Evolutionary conservation across 1,140 invertebrate genomes (phyloP), one percentile per base, ranked within the genome.

Genomic region (Neodiprion virginianus): DNA sequence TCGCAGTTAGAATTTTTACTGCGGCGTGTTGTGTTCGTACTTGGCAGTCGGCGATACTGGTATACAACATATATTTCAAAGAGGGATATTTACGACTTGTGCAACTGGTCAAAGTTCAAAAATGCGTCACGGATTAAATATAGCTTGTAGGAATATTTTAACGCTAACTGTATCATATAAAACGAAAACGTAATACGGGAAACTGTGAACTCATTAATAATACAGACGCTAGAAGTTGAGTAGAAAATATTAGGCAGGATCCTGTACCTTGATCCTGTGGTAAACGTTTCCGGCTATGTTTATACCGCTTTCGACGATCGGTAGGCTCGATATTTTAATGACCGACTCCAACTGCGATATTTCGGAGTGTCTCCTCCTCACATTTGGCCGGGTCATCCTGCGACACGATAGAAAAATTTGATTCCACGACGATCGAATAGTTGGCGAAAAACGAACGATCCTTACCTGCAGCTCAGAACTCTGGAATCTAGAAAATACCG

Each of bases 241-340:
- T 53, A 67, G 49, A 28, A 72, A 71, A 12, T 4, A 69, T 48
- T 75, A 69, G 14, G 23, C 40, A 49, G 48, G 7, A 75, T 48
- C 67, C 12, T 53, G 79, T 86, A 94, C 93, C 88, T 93, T 94
- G 48, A 95, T 91, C 83, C 84, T 93, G 21, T 86, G 87, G 79
- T 95, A 95, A 61, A 95, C 87, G 78, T 91, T 91, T 77, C 92
- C 92, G 48, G 93, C 93, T 66, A 93, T 91, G 75, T 90, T 90
- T 76, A 94, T 91, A 67, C 93, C 90, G 17, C 92, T 91, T 81
- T 94, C 93, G 2, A 95, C 91, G 69, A 95, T 91, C 0, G 94
- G 94, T 66, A 95, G 90, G 75, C 90, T 92, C 2, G 90, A 90
- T 23, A 95, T 92, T 74, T 93, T 89, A 40, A 90, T 89, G 12